A percentile compares a stretch with the other conserved stretches of the same genome.
phyloP scores from a whole-genome alignment of 2,888 invertebrate species.

The Drosophila tanythrix region DNA sequence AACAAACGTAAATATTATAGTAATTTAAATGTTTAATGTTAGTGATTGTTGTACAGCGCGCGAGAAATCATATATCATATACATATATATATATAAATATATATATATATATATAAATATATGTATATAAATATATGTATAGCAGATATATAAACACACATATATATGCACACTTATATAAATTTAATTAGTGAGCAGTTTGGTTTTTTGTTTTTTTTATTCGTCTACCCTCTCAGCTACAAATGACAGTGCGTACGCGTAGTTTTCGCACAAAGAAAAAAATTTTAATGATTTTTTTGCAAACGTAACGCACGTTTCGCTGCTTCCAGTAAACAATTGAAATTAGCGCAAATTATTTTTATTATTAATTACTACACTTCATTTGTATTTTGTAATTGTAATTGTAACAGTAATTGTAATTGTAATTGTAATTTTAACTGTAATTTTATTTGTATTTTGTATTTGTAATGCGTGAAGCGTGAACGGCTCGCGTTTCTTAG shows the following conservation, averaged over 20 bases:
- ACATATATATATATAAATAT: constrained; percentile 28
- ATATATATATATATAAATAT: constrained; percentile 27
- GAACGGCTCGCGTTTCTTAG: constrained; percentile 36
- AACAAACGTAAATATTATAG: constrained; percentile 38
- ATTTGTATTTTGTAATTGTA: constrained; percentile 41
- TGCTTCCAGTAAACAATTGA: constrained; percentile 72
- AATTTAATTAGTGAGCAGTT: constrained; percentile 37
- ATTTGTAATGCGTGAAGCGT: constrained; percentile 32
- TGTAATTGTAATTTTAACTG: constrained; percentile 28
- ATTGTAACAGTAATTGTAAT: constrained; percentile 27
- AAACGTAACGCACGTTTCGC: constrained; percentile 54
- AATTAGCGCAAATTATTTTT: constrained; percentile 75
- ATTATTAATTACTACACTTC: constrained; percentile 33
- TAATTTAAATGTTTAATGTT: constrained; percentile 67
- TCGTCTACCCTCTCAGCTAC: constrained; percentile 12
- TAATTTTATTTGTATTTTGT: constrained; percentile 28
- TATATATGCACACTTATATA: constrained; percentile 18
- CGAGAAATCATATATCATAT: constrained; percentile 43
- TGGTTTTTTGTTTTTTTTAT: constrained; percentile 5
- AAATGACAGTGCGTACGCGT: constrained; percentile 14
- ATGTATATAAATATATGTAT: constrained; percentile 30
- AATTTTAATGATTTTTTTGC: constrained; percentile 34
- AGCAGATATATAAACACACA: constrained; percentile 22
- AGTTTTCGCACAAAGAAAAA: constrained; percentile 1
- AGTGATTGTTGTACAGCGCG: constrained; percentile 75